Evolutionary conservation across 1,140 invertebrate genomes (phyloP), one percentile per base, ranked within the genome.

Genomic region (Drosophila bocki): DNA sequence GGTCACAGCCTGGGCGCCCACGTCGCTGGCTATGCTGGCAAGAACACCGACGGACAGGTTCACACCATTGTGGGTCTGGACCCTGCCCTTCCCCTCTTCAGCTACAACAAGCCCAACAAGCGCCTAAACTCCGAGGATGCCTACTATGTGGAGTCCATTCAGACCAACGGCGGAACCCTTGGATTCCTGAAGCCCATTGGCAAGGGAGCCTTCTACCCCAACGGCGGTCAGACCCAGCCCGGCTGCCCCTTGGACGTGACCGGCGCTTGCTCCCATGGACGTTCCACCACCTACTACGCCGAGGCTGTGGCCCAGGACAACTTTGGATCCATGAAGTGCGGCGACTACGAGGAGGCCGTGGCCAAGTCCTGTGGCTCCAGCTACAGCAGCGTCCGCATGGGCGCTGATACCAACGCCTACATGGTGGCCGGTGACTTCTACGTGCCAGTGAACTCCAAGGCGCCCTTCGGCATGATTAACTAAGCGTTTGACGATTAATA

Each of bases 231-330:
- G 7, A 37, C 13, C 5, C 95, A 95, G 74, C 94, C 94, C 3
- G 95, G 95, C 7, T 95, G 95, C 60, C 17, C 58, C 3, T 3
- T 79, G n/a, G 91, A 93, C 65, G 37, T 93, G 7, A 70, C 74
- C 15, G 93, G 93, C 3, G 45, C 61, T n/a, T 94, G 94, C 71
- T 86, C 94, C 33, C 94, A 94, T 51, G 72, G 75, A 13, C 92
- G 94, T 12, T 94, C 95, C 4, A 94, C 94, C 39, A 91, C 93
- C 84, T 95, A 94, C 69, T 95, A 94, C 75, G 92, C 94, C 3
- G 95, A 95, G 88, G 95, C 86, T 7, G 81, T 90, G 0, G 2
- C n/a, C 7, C 0, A 75, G 41, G 75, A 90, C 22, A 75, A 88
- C 65, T 90, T 90, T 61, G 93, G 63, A 22, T 47, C 69, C 57